Percentiles rank a stretch among this genome's conserved stretches.
Evolutionary conservation across 2,797 vertebrate species (phyloP).

Genomic region (Ciconia nigra): DNA sequence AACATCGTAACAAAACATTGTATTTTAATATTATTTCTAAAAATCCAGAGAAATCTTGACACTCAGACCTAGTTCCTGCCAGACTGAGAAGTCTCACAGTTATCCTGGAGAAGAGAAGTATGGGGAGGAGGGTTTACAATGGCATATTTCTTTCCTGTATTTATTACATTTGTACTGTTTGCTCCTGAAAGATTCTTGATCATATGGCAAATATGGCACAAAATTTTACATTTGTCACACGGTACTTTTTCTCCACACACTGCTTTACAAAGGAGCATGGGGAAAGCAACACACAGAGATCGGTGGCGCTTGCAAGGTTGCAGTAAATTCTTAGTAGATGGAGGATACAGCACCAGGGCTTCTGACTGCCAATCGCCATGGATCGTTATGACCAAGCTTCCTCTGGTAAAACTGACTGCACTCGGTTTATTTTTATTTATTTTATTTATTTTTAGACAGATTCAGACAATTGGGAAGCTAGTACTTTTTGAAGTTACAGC

Average conservation of each 20-base stretch:
- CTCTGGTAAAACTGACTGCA: not conserved
- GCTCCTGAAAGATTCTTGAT: not conserved
- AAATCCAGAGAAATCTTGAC: not conserved
- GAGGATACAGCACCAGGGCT: not conserved
- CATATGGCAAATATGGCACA: not conserved
- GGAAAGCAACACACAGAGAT: not conserved
- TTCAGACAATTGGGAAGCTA: not conserved
- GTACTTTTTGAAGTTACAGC: not conserved
- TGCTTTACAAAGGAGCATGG: not conserved
- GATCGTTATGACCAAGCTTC: not conserved
- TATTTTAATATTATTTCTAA: not conserved
- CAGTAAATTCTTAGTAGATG: too few relatives aligned
- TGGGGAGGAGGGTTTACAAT: not conserved
- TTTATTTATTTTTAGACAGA: not conserved
- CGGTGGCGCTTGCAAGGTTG: accelerated
- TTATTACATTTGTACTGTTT: not conserved
- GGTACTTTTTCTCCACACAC: not conserved
- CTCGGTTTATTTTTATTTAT: too few relatives aligned
- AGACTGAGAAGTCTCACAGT: not conserved
- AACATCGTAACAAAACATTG: accelerated
- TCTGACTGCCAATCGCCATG: too few relatives aligned
- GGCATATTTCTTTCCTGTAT: not conserved
- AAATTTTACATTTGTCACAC: too few relatives aligned
- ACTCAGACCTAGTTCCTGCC: not conserved
- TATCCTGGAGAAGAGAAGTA: not conserved